These are phyloP conservation scores for Eristalis arbustorum DNA, from an alignment of 2,888 invertebrate genomes.

Conservation along the genomic window DNA sequence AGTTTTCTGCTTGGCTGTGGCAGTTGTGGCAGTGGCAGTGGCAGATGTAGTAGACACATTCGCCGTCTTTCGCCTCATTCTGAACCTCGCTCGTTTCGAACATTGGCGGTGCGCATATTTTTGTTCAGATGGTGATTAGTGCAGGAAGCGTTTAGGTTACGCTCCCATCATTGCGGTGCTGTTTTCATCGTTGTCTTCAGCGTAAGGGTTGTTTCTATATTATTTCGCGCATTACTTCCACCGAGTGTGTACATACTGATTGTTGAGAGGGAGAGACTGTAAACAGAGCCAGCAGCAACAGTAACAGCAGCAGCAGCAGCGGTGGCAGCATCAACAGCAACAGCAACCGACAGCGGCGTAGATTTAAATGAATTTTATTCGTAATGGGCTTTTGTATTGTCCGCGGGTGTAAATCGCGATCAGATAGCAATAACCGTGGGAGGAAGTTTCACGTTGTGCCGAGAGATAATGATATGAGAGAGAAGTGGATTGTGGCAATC, in stretches of 20 bases:
- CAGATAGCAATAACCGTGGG: conserved; percentile 60
- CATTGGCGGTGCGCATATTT: conserved; percentile 37
- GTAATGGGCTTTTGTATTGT: conserved; percentile 68
- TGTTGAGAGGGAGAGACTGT: not conserved
- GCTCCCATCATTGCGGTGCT: not conserved
- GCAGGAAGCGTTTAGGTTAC: conserved; percentile 11
- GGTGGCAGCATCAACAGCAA: not conserved
- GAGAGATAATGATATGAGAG: conserved; percentile 37
- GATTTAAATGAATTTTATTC: conserved; percentile 17
- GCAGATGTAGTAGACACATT: conserved; percentile 4
- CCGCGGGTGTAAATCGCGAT: conserved; percentile 69
- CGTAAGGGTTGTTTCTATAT: conserved; percentile 41
- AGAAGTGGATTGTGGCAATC: conserved; percentile 62
- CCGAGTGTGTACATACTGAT: conserved; percentile 13
- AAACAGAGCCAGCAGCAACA: not conserved
- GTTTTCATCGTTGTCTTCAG: not conserved
- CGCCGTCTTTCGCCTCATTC: conserved; percentile 21
- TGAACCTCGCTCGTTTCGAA: conserved; percentile 38
- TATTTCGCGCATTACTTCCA: conserved; percentile 11
- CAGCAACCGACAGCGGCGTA: not conserved
- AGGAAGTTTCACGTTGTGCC: conserved; percentile 62
- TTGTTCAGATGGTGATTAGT: conserved; percentile 46
- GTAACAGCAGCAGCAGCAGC: not conserved
- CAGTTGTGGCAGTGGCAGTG: conserved; percentile 10
- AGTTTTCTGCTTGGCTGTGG: conserved; percentile 27